phyloP scores from a whole-genome alignment of 2,113 vertebrate genomes.

The Rhinogobius similis region DNA sequence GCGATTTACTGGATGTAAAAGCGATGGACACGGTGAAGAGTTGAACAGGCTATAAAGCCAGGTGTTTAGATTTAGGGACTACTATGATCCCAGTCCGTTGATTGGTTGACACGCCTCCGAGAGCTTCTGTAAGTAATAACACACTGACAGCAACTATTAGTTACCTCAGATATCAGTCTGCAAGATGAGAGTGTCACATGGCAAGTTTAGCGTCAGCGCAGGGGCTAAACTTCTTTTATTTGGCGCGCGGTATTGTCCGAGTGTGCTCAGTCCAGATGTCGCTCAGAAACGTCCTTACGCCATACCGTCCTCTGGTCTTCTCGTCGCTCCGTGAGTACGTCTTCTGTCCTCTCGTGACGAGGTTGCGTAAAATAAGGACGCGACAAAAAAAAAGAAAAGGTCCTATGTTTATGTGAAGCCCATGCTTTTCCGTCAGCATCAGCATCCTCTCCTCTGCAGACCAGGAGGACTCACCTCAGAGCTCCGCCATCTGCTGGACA shows the following conservation, averaged over 20 bases:
- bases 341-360: neutral
- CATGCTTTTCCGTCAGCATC: constrained; percentile 41
- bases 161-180: constrained; percentile 32
- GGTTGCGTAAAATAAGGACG: neutral
- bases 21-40: neutral
- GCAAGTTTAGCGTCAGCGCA: constrained; percentile 10
- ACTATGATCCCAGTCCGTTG: constrained; percentile 24
- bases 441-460: constrained; percentile 27
- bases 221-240: neutral
- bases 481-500: constrained; percentile 69
- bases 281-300: constrained; percentile 8
- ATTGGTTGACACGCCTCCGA: constrained; percentile 29
- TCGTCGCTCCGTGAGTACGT: neutral
- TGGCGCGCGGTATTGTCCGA: neutral
- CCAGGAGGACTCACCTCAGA: constrained; percentile 31
- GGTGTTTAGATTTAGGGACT: neutral
- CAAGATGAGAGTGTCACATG: neutral
- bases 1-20: neutral
- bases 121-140: neutral
- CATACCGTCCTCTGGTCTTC: neutral
- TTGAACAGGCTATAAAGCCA: neutral
- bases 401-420: constrained; percentile 5
- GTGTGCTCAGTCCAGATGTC: neutral
- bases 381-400: no score
- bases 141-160: constrained; percentile 45